phyloP scores from a whole-genome alignment of 2,888 invertebrate species.

The Coelopa pilipes region DNA sequence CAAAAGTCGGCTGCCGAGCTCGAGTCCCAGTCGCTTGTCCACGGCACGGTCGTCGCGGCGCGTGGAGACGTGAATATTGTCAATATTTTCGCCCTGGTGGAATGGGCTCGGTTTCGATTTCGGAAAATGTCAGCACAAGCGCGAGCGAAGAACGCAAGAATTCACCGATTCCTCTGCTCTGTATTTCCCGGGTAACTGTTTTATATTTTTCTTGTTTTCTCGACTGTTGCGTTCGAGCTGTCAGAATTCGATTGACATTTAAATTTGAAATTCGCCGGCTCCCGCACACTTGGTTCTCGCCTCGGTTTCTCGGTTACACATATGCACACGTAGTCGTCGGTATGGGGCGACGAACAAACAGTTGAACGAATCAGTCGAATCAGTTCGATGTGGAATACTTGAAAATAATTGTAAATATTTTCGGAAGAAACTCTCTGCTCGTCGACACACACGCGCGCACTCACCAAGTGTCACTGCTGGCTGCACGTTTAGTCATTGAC shows the following conservation, averaged over 20 bases:
- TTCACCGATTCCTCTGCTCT: no score
- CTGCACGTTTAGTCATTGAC: conserved; percentile 63
- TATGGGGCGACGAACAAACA: not conserved
- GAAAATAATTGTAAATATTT: not conserved
- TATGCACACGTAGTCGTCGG: no score
- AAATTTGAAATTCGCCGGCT: not conserved
- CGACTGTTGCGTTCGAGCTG: not conserved
- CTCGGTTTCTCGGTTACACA: not conserved
- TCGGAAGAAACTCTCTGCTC: not conserved
- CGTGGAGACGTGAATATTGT: not conserved
- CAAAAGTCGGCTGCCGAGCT: not conserved
- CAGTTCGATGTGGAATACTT: no score
- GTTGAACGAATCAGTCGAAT: not conserved
- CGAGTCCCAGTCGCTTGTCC: not conserved
- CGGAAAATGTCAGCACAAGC: no score
- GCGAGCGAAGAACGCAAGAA: no score
- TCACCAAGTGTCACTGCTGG: conserved; percentile 30
- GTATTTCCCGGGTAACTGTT: no score
- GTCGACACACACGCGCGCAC: conserved; percentile 43
- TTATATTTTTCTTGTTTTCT: no score
- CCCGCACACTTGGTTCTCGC: not conserved
- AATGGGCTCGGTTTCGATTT: no score
- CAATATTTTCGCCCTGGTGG: no score
- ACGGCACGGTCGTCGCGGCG: not conserved
- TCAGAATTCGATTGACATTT: not conserved